Evolutionary conservation across 2,888 invertebrate species (phyloP).

Genomic region (Smittia aterrima): DNA sequence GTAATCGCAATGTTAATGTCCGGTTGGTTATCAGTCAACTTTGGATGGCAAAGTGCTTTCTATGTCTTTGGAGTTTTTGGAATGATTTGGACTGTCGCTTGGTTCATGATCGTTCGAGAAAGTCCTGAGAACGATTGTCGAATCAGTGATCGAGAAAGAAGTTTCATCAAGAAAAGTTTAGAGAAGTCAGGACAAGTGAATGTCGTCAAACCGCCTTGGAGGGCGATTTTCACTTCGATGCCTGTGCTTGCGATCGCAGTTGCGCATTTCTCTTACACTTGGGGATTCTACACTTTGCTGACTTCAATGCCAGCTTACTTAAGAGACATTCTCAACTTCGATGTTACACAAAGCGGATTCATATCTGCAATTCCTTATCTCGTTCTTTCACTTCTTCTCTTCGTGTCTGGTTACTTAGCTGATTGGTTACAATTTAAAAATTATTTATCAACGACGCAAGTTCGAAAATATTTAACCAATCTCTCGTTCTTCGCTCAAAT

Average conservation of each 20-base stretch:
- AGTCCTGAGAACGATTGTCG: conserved; percentile 71
- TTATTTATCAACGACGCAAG: conserved; percentile 64
- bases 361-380: conserved; percentile 77
- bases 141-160: conserved; percentile 69
- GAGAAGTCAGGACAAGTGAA: conserved; percentile 55
- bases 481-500: conserved; percentile 28
- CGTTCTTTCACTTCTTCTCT: conserved; percentile 73
- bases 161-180: conserved; percentile 65
- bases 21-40: conserved; percentile 68
- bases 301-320: conserved; percentile 74
- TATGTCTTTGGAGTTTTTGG: conserved; percentile 73
- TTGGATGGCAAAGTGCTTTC: conserved; percentile 78
- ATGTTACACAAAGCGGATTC: conserved; percentile 70
- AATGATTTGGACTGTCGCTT: conserved; percentile 67
- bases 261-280: conserved; percentile 77
- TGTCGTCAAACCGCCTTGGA: conserved; percentile 68
- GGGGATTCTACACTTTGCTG: conserved; percentile 76
- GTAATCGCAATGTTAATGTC: conserved; percentile 78
- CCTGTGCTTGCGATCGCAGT: conserved; percentile 75
- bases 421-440: conserved; percentile 65
- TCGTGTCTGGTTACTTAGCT: conserved; percentile 71
- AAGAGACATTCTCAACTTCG: conserved; percentile 66
- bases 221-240: conserved; percentile 63
- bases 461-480: conserved; percentile 46
- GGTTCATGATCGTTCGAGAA: conserved; percentile 70